A percentile compares a stretch with the other conserved stretches of the same genome.
Conservation (phyloP, 2,888 invertebrate species). For the Caenorhabditis panamensis region DNA sequence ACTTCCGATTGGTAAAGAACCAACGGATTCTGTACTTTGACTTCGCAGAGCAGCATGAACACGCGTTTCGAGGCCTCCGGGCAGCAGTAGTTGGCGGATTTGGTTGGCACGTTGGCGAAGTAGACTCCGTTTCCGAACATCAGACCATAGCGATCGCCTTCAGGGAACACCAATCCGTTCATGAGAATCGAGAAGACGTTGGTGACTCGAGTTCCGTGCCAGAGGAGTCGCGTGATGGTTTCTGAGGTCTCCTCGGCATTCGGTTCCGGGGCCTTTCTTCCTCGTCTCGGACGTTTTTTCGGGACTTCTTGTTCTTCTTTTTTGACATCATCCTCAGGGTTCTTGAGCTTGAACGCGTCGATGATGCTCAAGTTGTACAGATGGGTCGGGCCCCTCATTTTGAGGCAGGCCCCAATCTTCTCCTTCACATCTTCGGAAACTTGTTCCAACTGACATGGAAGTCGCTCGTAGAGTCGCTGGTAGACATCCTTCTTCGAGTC, state of each 20-base stretch:
- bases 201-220: conserved; percentile 62
- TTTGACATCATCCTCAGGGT: not conserved
- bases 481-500: conserved; percentile 45
- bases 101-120: conserved; percentile 61
- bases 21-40: conserved; percentile 40
- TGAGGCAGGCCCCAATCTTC: conserved; percentile 43
- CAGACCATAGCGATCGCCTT: conserved; percentile 43
- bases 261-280: not conserved
- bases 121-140: conserved; percentile 65
- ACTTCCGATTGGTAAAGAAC: conserved; percentile 43
- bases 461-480: conserved; percentile 50
- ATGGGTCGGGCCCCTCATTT: conserved; percentile 52
- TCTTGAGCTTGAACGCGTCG: conserved; percentile 47
- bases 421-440: conserved; percentile 28
- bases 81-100: conserved; percentile 58
- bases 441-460: conserved; percentile 43
- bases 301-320: conserved; percentile 6
- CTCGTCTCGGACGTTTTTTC: conserved; percentile 9
- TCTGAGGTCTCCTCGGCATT: not conserved
- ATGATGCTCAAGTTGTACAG: conserved; percentile 17
- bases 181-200: conserved; percentile 63
- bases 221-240: conserved; percentile 36
- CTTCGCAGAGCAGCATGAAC: conserved; percentile 59
- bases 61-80: conserved; percentile 35
- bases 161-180: conserved; percentile 55